Conservation (phyloP, 2,888 invertebrate genomes). For the Pristionchus arcanus region DNA sequence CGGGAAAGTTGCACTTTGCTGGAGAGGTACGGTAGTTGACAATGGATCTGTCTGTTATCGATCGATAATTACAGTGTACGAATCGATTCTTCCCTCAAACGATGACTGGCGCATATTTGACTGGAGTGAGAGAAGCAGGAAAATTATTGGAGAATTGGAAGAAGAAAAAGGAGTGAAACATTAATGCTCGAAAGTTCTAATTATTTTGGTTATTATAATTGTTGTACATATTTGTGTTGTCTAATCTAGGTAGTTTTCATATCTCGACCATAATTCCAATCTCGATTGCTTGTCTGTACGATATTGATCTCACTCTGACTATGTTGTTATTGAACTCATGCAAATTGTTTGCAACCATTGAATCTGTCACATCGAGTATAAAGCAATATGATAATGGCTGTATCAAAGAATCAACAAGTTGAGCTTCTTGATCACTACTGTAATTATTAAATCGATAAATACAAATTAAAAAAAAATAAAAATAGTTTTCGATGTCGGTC, state of each 20-base stretch:
- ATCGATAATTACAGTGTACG: constrained; percentile 80
- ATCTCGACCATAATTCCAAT: constrained; percentile 23
- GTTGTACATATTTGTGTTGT: background rate
- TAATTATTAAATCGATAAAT: background rate
- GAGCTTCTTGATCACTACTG: background rate
- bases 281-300: background rate
- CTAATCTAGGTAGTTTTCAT: background rate
- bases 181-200: too few species aligned
- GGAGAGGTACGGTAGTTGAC: constrained; percentile 80
- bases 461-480: background rate
- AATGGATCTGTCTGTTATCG: background rate
- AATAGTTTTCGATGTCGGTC: background rate
- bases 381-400: background rate
- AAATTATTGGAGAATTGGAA: constrained; percentile 62
- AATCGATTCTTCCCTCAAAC: constrained; percentile 81
- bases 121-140: constrained; percentile 81
- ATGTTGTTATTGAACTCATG: constrained; percentile 18
- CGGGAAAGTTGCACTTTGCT: constrained; percentile 81
- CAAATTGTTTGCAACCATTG: constrained; percentile 9
- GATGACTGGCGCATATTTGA: constrained; percentile 81
- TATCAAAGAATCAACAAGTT: background rate
- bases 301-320: constrained; percentile 39
- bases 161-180: background rate
- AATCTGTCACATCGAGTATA: constrained; percentile 17
- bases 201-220: background rate